Conservation (phyloP, 2,797 vertebrate species). For the Onychomys leucogaster region DNA sequence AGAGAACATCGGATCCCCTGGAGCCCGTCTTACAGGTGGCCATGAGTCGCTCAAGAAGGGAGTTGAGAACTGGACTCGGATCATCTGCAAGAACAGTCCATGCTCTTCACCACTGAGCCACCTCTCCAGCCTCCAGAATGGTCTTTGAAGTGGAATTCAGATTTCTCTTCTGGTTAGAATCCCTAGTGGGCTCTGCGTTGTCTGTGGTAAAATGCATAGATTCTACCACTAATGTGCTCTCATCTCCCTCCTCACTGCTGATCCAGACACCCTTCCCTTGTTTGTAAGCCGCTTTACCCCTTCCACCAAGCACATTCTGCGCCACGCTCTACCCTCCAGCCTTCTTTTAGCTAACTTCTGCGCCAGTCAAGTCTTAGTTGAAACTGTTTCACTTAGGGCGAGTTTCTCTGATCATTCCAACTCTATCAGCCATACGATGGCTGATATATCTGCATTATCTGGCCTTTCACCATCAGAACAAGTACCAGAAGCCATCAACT, state of each 20-base stretch:
- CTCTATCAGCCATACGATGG: neutral
- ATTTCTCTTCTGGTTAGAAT: constrained; percentile 73
- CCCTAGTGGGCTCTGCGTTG: constrained; percentile 57
- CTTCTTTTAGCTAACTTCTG: neutral
- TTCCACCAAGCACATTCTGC: neutral
- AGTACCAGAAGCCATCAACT: neutral
- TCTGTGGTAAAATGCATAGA: constrained; percentile 18
- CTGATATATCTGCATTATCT: neutral
- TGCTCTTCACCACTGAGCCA: neutral
- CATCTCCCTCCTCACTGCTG: too few species aligned
- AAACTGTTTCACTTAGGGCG: neutral
- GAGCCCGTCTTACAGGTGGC: neutral
- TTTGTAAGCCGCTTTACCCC: neutral
- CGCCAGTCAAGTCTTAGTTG: neutral
- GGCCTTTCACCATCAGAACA: neutral
- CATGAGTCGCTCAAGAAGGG: neutral
- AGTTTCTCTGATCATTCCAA: neutral
- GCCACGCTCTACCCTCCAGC: neutral
- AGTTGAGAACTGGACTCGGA: neutral
- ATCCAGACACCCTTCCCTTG: neutral
- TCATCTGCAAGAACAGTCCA: neutral
- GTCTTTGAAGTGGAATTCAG: neutral
- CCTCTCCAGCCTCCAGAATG: neutral
- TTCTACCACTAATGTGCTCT: accelerated
- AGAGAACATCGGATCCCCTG: neutral